These are phyloP conservation scores for Nothoprocta pentlandii DNA, from an alignment of 2,113 vertebrate species.

Conservation along the genomic window DNA sequence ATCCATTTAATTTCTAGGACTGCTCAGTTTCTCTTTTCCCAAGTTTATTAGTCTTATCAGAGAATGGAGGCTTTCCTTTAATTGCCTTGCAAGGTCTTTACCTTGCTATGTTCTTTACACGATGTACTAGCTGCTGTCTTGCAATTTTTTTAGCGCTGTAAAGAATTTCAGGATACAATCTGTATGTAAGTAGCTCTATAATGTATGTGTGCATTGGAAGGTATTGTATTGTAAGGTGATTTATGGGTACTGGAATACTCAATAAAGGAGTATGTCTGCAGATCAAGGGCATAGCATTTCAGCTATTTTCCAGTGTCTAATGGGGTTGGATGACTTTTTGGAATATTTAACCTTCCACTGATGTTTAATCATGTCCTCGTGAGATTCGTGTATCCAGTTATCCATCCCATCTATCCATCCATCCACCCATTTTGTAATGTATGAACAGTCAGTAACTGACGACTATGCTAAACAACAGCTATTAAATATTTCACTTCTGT, in stretches of 20 bases:
- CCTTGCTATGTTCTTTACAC: slow-evolving; percentile 29
- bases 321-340: slow-evolving; percentile 43
- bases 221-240: slow-evolving; percentile 56
- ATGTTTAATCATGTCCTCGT: slow-evolving; percentile 20
- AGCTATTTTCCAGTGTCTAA: slow-evolving; percentile 30
- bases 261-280: slow-evolving; percentile 37
- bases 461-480: slow-evolving; percentile 7
- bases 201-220: slow-evolving; percentile 51
- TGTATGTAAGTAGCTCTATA: slow-evolving; percentile 57
- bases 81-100: slow-evolving; percentile 56
- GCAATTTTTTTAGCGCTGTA: slow-evolving; percentile 35
- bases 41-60: slow-evolving; percentile 22
- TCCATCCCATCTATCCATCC: neutral
- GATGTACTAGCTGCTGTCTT: slow-evolving; percentile 17
- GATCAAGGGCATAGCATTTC: slow-evolving; percentile 51
- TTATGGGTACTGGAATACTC: slow-evolving; percentile 55
- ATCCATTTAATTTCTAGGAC: neutral
- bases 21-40: neutral
- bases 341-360: slow-evolving; percentile 58
- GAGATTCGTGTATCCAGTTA: neutral
- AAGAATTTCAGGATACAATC: slow-evolving; percentile 60
- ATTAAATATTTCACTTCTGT: slow-evolving; percentile 13
- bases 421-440: neutral
- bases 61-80: slow-evolving; percentile 22
- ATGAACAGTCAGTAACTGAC: neutral